Evolutionary conservation across 2,888 invertebrate genomes (phyloP).

Genomic region (Dynastes grantii): DNA sequence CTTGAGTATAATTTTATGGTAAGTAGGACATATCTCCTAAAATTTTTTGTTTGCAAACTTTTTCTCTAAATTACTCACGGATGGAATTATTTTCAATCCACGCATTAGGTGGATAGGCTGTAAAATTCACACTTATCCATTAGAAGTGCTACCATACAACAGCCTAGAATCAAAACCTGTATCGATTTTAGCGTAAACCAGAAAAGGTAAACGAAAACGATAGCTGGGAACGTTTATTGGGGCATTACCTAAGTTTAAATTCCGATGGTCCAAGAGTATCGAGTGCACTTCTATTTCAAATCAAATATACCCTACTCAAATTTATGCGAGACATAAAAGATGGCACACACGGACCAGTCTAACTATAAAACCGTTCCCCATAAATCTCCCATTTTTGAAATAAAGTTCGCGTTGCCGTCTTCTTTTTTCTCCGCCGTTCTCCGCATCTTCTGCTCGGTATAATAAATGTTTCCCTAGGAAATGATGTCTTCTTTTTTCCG

Average conservation of each 20-base stretch:
- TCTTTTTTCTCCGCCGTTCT: slow-evolving; percentile 15
- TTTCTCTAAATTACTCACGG: no score
- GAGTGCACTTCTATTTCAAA: slow-evolving; percentile 40
- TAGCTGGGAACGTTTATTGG: slow-evolving; percentile 18
- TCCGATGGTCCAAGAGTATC: slow-evolving; percentile 16
- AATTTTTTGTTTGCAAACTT: no score
- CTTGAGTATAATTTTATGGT: no score
- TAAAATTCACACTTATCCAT: no score
- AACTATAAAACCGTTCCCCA: slow-evolving; percentile 52
- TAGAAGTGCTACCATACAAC: no score
- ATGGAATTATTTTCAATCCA: no score
- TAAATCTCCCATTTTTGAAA: slow-evolving; percentile 52
- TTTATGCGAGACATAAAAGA: slow-evolving; percentile 51
- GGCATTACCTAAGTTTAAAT: slow-evolving; percentile 32
- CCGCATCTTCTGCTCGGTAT: slow-evolving; percentile 6
- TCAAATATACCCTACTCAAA: slow-evolving; percentile 49
- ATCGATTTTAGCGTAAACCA: slow-evolving; percentile 24
- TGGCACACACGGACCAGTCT: slow-evolving; percentile 43
- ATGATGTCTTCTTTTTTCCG: slow-evolving; percentile 2
- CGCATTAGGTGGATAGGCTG: no score
- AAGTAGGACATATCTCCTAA: no score
- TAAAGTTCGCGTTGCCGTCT: slow-evolving; percentile 44
- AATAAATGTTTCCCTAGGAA: slow-evolving; percentile 35
- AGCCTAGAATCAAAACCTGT: no score
- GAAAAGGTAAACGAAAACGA: slow-evolving; percentile 26